These are phyloP conservation scores for Eretmocerus hayati DNA, from an alignment of 2,888 invertebrate species.

Conservation along the genomic window DNA sequence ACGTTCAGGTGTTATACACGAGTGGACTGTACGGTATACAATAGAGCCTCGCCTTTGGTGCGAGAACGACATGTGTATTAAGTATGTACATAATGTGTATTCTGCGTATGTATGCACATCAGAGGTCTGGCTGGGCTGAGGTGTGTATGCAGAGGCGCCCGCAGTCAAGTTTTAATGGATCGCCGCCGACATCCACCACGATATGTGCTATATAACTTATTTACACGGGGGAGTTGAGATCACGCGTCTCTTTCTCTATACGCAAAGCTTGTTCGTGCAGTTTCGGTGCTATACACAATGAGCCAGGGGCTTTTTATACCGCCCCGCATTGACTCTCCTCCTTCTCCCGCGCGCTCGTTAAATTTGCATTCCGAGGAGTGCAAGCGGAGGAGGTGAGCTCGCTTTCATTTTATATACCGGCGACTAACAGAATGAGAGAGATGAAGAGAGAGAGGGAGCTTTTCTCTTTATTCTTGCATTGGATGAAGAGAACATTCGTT, in stretches of 20 bases:
- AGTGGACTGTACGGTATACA: too few species aligned
- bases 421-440: neutral
- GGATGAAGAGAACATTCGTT: too few species aligned
- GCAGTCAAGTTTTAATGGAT: constrained; percentile 31
- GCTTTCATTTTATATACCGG: neutral
- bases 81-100: too few species aligned
- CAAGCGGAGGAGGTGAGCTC: too few species aligned
- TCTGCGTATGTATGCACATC: neutral
- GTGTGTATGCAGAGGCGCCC: constrained; percentile 18
- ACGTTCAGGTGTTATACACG: too few species aligned
- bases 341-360: constrained; percentile 16
- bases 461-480: too few species aligned
- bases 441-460: too few species aligned
- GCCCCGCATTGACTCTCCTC: constrained; percentile 11
- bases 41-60: too few species aligned
- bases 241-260: constrained; percentile 16
- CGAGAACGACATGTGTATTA: too few species aligned
- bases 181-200: too few species aligned
- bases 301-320: constrained; percentile 11
- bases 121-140: neutral
- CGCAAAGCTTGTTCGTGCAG: too few species aligned
- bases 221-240: constrained; percentile 13
- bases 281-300: too few species aligned
- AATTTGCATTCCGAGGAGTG: constrained; percentile 21
- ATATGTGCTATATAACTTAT: constrained; percentile 23